Percentiles rank a stretch among this genome's conserved stretches.
Evolutionary conservation across 2,797 vertebrate genomes (phyloP).

Genomic region (Sorex maritimensis): DNA sequence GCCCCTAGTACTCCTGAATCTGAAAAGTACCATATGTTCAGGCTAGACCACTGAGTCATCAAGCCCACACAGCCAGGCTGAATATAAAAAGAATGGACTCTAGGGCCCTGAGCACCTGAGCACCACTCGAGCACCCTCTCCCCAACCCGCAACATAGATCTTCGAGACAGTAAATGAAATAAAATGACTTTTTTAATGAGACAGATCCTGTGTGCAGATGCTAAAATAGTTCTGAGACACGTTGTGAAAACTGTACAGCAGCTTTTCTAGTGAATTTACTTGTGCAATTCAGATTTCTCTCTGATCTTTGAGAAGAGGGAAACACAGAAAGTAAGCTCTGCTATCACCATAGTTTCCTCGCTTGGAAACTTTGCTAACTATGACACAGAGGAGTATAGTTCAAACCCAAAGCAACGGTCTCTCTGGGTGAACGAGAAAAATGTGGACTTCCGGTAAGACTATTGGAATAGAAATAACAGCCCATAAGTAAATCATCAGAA

Average conservation of each 20-base stretch:
- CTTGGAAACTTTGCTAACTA: neutral
- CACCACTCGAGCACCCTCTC: too few relatives aligned
- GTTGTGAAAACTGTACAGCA: neutral
- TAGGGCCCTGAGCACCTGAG: too few relatives aligned
- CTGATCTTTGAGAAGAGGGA: neutral
- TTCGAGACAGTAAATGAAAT: conserved; percentile 5
- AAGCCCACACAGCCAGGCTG: too few relatives aligned
- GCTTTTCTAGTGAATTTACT: neutral
- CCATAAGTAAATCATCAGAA: too few relatives aligned
- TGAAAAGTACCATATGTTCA: too few relatives aligned
- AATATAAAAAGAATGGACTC: too few relatives aligned
- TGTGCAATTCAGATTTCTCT: neutral
- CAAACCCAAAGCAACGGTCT: neutral
- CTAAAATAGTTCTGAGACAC: conserved; percentile 23
- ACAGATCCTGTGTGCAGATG: neutral
- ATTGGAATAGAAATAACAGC: too few relatives aligned
- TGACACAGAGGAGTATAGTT: neutral
- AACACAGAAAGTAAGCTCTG: neutral
- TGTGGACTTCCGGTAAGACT: neutral
- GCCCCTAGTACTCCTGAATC: too few relatives aligned
- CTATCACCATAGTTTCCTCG: neutral
- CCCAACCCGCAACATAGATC: too few relatives aligned
- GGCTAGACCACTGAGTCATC: too few relatives aligned
- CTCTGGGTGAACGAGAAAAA: neutral
- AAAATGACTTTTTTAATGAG: neutral